Base-by-base conservation (phyloP, 2,797 vertebrate species). In the Sphaeramia orbicularis region DNA sequence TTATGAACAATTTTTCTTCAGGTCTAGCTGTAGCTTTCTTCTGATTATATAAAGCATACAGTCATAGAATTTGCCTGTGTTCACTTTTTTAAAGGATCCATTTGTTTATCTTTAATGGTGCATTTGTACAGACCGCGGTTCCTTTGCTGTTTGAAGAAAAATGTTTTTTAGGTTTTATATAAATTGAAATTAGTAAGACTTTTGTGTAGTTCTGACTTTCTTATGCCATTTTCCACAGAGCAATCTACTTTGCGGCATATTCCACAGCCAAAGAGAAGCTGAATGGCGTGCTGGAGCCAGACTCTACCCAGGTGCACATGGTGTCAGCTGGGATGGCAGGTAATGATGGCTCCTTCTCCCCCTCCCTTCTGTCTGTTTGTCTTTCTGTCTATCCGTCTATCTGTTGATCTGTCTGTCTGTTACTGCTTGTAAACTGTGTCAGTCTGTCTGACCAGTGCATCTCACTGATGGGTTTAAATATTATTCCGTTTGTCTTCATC, bases 201-300 rank as follows among this genome's bases (percentile, higher is more conserved):
- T 27, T 27, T 27, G 6, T 27, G 27, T 27, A 27, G 27, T 27
- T 21, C 2, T 21, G 19, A 21, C 4, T 21, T 21, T 4, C 24
- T 27, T 6, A 27, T 27, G 24, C 24, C 24, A 36, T 80, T 36
- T 18, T 6, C 81, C 86, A 84, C 92, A 99, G 98, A 89, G 98
- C 98, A 1, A 98, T 99, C 91, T 99, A 99, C 87, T 99, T 99
- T 93, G 98, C 97, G 66, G 97, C 98, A 71, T 99, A 99, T 87
- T 99, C 98, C 36, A 96, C 94, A 81, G 94, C 96, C 84, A 99
- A 99, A 88, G 98, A 99, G 92, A 96, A 94, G 79, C 83, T 99
- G 88, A 99, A 97, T 90, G 93, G 55, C 57, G 84, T 99, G 77
- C 94, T 98, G 80, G 95, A 95, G 83, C 95, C 96, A 37, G 98